Evolutionary conservation across 2,797 vertebrate genomes (phyloP).

Genomic region (Gobionotothen gibberifrons): DNA sequence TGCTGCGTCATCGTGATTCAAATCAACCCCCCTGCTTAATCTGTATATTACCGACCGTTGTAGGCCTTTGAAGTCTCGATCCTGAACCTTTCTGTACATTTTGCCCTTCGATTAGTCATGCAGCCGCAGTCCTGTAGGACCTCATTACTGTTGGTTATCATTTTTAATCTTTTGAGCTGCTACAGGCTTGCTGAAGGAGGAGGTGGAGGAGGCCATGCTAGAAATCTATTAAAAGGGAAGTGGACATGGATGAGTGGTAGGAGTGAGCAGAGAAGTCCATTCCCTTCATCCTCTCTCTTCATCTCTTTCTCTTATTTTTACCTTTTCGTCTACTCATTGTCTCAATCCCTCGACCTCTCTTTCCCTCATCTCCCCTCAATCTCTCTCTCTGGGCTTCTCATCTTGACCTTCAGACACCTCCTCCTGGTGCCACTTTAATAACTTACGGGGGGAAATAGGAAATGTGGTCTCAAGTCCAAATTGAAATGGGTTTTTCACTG

Average conservation of each 20-base stretch:
- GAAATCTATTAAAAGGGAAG: constrained; percentile 74
- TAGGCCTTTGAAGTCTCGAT: constrained; percentile 41
- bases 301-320: constrained; percentile 17
- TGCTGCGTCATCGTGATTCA: constrained; percentile 39
- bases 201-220: constrained; percentile 52
- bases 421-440: constrained; percentile 77
- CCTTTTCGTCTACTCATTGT: constrained; percentile 22
- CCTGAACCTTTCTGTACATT: constrained; percentile 57
- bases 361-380: constrained; percentile 47
- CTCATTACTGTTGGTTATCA: constrained; percentile 80
- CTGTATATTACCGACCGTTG: constrained; percentile 39
- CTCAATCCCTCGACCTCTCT: constrained; percentile 45
- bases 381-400: constrained; percentile 65
- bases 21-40: constrained; percentile 36
- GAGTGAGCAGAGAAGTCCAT: constrained; percentile 42
- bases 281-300: constrained; percentile 32
- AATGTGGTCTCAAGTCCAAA: constrained; percentile 75
- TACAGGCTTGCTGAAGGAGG: constrained; percentile 41
- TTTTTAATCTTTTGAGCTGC: constrained; percentile 74
- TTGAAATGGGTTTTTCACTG: constrained; percentile 73
- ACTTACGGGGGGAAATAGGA: constrained; percentile 69
- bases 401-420: constrained; percentile 79
- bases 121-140: constrained; percentile 74
- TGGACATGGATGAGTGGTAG: constrained; percentile 69
- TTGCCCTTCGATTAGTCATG: constrained; percentile 75